Percentiles rank a stretch among this genome's conserved stretches.
phyloP scores from a whole-genome alignment of 1,140 invertebrate species.

The Nephotettix cincticeps region DNA sequence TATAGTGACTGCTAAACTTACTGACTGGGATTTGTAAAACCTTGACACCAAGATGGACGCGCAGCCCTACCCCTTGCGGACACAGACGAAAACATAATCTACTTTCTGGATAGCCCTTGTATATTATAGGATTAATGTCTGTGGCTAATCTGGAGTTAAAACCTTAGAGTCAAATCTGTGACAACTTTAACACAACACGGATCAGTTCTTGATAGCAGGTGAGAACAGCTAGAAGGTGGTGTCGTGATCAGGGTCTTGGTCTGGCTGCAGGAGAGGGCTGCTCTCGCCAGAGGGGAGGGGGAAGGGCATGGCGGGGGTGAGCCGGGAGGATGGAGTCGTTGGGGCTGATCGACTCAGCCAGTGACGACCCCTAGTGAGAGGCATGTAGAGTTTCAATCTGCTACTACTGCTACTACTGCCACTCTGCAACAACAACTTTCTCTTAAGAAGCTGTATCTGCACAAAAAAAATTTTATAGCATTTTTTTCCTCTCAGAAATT shows the following conservation, averaged over 20 bases:
- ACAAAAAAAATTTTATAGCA: background rate
- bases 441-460: background rate
- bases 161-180: too few relatives aligned
- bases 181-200: too few relatives aligned
- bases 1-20: too few relatives aligned
- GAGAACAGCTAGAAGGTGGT: slow-evolving; percentile 28
- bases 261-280: slow-evolving; percentile 32
- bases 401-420: slow-evolving; percentile 36
- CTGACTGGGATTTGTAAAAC: too few relatives aligned
- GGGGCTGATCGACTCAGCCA: slow-evolving; percentile 73
- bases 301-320: slow-evolving; percentile 31
- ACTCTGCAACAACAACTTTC: slow-evolving; percentile 26
- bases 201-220: too few relatives aligned
- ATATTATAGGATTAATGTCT: too few relatives aligned
- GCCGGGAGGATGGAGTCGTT: slow-evolving; percentile 59
- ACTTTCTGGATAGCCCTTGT: too few relatives aligned
- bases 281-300: slow-evolving; percentile 33
- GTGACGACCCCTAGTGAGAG: slow-evolving; percentile 45
- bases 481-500: too few relatives aligned
- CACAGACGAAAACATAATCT: too few relatives aligned
- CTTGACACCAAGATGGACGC: too few relatives aligned
- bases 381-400: slow-evolving; percentile 26
- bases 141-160: too few relatives aligned
- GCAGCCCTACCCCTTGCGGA: too few relatives aligned
- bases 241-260: slow-evolving; percentile 31